Base-by-base conservation (phyloP, 2,113 vertebrate species). In the Rissa tridactyla region DNA sequence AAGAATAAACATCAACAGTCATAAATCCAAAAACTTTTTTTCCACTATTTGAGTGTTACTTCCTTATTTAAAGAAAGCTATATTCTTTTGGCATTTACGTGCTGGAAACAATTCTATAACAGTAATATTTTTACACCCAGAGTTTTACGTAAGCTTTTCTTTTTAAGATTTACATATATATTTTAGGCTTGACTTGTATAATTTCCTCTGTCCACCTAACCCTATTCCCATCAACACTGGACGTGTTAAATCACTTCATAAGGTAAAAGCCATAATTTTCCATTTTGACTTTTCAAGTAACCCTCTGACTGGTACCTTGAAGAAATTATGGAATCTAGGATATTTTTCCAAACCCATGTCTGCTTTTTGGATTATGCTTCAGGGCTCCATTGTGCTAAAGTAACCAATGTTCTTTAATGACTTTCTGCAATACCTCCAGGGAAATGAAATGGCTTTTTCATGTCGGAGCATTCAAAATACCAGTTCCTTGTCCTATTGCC, bases 361-460 rank as follows among this genome's bases (percentile, higher is more conserved):
- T 95, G 71, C 82, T 94, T 94, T 96, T 72, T 80, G 70, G 70
- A 93, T 92, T 95, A 83, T 20, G 46, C 34, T 88, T 93, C 40
- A 75, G 89, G 52, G 7, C 22, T 71, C 29, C 76, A 57, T 88
- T 97, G 62, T 95, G 70, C 60, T 91, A 26, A 86, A 89, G 55
- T n/a, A 92, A 36, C 40, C 54, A 42, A 10, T 76, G 27, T 16
- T 85, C 75, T 88, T 62, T 87, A 94, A 66, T 46, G 64, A 88
- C 65, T 94, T 92, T 95, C 38, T 92, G 54, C 16, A 47, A 34
- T 73, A 89, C 70, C 93, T 92, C 65, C 49, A 34, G 58, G 72
- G 72, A 73, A 79, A 72, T 65, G 64, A 94, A 96, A 94, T 82
- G n/a, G 40, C 36, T 88, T 97, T 96, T 95, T 80, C 78, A 60